Evolutionary conservation across 1,140 invertebrate genomes (phyloP), one percentile per base, ranked within the genome.

Genomic region (Bombus waltoni): DNA sequence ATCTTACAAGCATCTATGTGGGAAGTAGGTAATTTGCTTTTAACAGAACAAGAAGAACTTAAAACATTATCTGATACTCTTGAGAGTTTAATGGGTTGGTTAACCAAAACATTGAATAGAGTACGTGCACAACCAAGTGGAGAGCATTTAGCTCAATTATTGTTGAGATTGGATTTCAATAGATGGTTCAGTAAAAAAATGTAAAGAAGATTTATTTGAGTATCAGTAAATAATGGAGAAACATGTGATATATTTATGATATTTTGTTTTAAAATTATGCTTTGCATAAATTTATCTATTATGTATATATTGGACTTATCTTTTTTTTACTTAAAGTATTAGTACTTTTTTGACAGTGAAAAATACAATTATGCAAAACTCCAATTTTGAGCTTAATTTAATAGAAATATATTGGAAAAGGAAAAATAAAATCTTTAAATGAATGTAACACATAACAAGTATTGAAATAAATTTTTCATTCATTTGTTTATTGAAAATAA

Each of bases 161-260:
- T 98, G 11, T 95, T 97, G 93, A 95, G 97, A 83, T 95, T 98
- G 38, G 97, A 98, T 94, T 98, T 97, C 86, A 98, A 97, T 93
- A 95, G 96, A 81, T 98, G 97, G 97, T 97, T 97, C 84, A 97
- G 96, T 79, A 94, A 92, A 89, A 95, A 95, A 91, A 82, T 89
- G 15, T 86, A 22, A 90, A 83, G 10, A 8, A 74, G 11, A n/a
- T 10, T 44, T 76, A 18, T 42, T 59, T 44, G 0, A 66, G 15
- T 59, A 59, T 8, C n/a, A 35, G 11, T 15, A 59, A 28, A 28
- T 25, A 59, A 28, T 66, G n/a, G 22, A 35, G 5, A 35, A 35
- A 13, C n/a, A n/a, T 35, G 9, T 44, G 15, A 44, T 13, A 5
- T 28, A 75, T 65, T 8, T 44, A 47, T 65, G n/a, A 5, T 75